Evolutionary conservation across 1,140 invertebrate species (phyloP), one percentile per base, ranked within the genome.

Genomic region (Zaprionus lachaisei): DNA sequence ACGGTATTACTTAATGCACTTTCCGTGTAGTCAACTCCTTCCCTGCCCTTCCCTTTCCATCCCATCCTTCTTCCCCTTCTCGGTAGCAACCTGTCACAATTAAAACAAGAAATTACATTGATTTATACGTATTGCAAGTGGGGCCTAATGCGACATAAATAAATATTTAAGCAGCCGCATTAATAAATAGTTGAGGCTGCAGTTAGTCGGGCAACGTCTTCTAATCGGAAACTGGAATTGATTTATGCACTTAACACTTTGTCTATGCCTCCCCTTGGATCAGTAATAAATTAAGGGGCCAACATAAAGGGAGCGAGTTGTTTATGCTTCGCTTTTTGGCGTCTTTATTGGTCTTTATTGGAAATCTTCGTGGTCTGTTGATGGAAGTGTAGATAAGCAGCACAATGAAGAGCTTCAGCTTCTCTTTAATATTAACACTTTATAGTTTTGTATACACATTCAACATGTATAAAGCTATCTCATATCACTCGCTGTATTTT

Each of bases 41-140:
- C 44, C 47, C 28, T 22, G 12, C 12, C 6, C 22, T 15, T 15
- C 4, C 20, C 20, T 20, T 20, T 1, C 20, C 20, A 20, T 1
- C 20, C 17, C 5, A 0, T 5, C 38, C 24, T 4, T 22, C 22
- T n/a, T 49, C 47, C 47, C 20, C 37, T 31, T 14, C 44, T 15
- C n/a, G 12, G 17, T 3, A 12, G 17, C 56, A 77, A 80, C 70
- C 80, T 75, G 81, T 80, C 26, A 80, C 81, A 83, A 83, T 83
- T 83, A 80, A 83, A 83, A 83, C 51, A 56, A 65, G 72, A 72
- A 77, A 79, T 83, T 66, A 54, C 66, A 83, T 83, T 83, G 81
- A 83, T 83, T 83, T 83, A 83, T 83, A 83, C 66, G 31, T 22
- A 41, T n/a, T 73, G 61, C 70, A 80, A 74, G 74, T 74, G 41